Conservation (phyloP, 1,140 invertebrate species). For the Anoplophora glabripennis region DNA sequence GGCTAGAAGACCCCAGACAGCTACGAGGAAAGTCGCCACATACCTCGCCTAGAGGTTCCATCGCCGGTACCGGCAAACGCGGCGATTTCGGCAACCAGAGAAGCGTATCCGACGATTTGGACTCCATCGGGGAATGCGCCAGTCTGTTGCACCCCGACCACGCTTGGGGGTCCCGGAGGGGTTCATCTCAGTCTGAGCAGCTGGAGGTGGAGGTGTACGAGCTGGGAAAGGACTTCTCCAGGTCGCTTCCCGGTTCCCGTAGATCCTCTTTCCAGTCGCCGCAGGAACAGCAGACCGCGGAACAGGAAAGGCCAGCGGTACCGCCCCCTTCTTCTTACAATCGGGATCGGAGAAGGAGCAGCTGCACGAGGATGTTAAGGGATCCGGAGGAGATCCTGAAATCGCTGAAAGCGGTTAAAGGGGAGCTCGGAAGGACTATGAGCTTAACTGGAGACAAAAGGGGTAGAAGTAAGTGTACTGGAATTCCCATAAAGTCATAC, state of each 20-base stretch:
- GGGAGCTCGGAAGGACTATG: conserved; percentile 74
- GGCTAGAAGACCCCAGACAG: conserved; percentile 74
- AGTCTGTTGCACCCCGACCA: conserved; percentile 80
- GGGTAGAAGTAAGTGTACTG: conserved; percentile 62
- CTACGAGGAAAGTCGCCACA: conserved; percentile 67
- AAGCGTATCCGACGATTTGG: conserved; percentile 69
- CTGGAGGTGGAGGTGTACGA: conserved; percentile 82
- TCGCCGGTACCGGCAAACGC: conserved; percentile 63
- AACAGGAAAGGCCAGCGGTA: conserved; percentile 45
- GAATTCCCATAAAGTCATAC: too few relatives aligned
- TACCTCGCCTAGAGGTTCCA: conserved; percentile 75
- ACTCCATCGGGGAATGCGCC: conserved; percentile 66
- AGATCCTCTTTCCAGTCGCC: conserved; percentile 76
- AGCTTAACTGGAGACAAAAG: conserved; percentile 63
- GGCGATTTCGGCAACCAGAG: conserved; percentile 64
- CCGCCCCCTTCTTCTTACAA: conserved; percentile 59
- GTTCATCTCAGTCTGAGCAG: conserved; percentile 81
- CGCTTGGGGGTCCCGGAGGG: conserved; percentile 75
- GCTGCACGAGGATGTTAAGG: conserved; percentile 64
- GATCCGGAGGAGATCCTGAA: conserved; percentile 80
- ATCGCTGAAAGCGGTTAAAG: conserved; percentile 73
- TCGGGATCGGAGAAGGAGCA: conserved; percentile 71
- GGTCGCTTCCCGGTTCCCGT: conserved; percentile 77
- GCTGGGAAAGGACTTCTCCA: conserved; percentile 78
- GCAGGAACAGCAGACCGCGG: conserved; percentile 52